Evolutionary conservation across 2,797 vertebrate genomes (phyloP), one percentile per base, ranked within the genome.

Genomic region (Mormyrus hasselquistii): DNA sequence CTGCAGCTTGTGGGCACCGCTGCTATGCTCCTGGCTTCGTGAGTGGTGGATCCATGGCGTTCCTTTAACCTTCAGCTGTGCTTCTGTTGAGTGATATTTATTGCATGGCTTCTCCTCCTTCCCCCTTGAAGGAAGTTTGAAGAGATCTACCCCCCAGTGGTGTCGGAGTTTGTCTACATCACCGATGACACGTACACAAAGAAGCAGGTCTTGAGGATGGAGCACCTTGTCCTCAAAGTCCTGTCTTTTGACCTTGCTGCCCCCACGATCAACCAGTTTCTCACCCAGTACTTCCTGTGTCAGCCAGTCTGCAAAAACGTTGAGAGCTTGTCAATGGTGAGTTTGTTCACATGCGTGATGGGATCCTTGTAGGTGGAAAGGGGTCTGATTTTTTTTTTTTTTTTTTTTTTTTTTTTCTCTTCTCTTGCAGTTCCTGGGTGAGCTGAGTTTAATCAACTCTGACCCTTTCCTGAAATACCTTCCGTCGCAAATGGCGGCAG

Each of bases 131-230:
- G 99, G 84, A 99, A 99, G 92, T 99, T 99, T 94, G 99, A 99
- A 91, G 98, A 99, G 93, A 99, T 99, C 93, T 99, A 99, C 92
- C 98, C 99, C 76, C 99, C 99, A 3, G 98, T 99, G 95, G 98
- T 99, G 91, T 96, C 98, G 0, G 98, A 99, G 92, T 99, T 99
- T 90, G 99, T 99, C 76, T 99, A 99, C 95, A 99, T 99, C 94
- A 99, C 99, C 76, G 99, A 99, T 0, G 99, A 99, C 93, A 99
- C 99, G 57, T 99, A 99, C 90, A 98, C 98, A 2, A 99, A 99
- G 95, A 99, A 99, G 91, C 99, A 99, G 92, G 98, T 99, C 93
- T 94, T 99, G 47, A 96, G 97, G 93, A 99, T 99, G 99, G 99
- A 99, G 94, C 98, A 99, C 91, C 95, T 99, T 91, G 97, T 99